These are phyloP conservation scores for Leptinotarsa juncta DNA, from an alignment of 2,888 invertebrate genomes.

Conservation along the genomic window DNA sequence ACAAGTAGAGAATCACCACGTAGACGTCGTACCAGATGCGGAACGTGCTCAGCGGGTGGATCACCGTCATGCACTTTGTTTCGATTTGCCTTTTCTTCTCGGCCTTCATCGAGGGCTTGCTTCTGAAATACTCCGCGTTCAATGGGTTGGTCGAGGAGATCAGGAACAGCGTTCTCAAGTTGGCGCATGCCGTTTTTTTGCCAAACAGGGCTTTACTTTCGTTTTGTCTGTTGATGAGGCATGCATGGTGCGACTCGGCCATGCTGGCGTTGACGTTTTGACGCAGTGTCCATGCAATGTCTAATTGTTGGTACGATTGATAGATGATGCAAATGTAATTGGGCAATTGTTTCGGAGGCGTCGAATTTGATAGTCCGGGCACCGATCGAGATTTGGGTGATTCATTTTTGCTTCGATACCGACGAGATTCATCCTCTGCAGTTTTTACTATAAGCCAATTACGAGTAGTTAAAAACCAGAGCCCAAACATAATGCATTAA, in stretches of 20 bases:
- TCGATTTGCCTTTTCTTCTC: not conserved
- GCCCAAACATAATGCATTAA: no score
- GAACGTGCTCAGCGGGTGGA: slow-evolving; percentile 3
- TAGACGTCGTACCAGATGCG: slow-evolving; percentile 39
- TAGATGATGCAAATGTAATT: no score
- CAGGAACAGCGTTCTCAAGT: not conserved
- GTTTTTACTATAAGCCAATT: no score
- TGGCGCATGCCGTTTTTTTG: not conserved
- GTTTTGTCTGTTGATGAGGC: not conserved
- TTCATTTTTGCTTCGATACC: no score
- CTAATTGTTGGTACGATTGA: no score
- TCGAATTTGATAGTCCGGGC: no score
- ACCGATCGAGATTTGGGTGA: no score
- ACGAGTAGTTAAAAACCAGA: no score
- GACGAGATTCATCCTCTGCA: no score
- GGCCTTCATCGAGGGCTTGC: not conserved
- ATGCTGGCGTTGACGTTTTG: not conserved
- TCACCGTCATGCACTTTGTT: not conserved
- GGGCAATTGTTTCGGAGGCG: no score
- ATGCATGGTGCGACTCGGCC: not conserved
- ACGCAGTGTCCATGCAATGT: no score
- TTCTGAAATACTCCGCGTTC: not conserved
- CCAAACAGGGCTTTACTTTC: not conserved
- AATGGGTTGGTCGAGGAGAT: not conserved
- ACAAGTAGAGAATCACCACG: slow-evolving; percentile 40